These are phyloP conservation scores for Kryptolebias marmoratus DNA, from an alignment of 2,113 vertebrate species.

Conservation along the genomic window DNA sequence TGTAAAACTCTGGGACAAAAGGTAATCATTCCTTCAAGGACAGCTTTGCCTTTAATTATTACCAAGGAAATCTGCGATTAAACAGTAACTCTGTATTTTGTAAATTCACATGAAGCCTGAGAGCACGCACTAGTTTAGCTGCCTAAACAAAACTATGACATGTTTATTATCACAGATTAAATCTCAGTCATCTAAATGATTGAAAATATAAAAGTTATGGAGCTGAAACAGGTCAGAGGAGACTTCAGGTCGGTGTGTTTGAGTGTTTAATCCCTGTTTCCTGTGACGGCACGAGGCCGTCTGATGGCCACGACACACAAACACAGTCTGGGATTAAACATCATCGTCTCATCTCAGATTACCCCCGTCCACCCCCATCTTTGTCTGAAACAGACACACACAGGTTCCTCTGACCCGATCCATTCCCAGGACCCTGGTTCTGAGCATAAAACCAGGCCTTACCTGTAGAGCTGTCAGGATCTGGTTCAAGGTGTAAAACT, in stretches of 20 bases:
- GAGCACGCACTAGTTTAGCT: too few relatives aligned
- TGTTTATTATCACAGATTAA: not conserved
- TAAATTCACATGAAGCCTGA: too few relatives aligned
- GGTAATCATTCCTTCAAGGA: too few relatives aligned
- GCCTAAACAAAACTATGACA: too few relatives aligned
- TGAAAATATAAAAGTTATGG: not conserved
- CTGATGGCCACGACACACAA: constrained; percentile 42
- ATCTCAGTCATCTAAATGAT: constrained; percentile 14
- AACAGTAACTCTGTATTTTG: too few relatives aligned
- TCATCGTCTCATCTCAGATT: constrained; percentile 62
- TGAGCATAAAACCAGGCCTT: too few relatives aligned
- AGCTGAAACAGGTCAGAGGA: constrained; percentile 33
- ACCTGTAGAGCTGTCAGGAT: too few relatives aligned
- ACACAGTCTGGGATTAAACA: constrained; percentile 62
- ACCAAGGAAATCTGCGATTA: too few relatives aligned
- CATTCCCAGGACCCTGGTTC: not conserved
- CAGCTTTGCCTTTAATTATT: too few relatives aligned
- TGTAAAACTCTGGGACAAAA: too few relatives aligned
- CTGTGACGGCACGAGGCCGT: constrained; percentile 62
- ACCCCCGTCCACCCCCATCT: not conserved
- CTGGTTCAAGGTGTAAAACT: not conserved
- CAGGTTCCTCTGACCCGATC: not conserved
- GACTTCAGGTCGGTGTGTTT: constrained; percentile 18
- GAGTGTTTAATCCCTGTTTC: constrained; percentile 61
- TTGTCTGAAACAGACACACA: constrained; percentile 6